Conservation (phyloP, 2,797 vertebrate genomes). For the Coreius guichenoti region DNA sequence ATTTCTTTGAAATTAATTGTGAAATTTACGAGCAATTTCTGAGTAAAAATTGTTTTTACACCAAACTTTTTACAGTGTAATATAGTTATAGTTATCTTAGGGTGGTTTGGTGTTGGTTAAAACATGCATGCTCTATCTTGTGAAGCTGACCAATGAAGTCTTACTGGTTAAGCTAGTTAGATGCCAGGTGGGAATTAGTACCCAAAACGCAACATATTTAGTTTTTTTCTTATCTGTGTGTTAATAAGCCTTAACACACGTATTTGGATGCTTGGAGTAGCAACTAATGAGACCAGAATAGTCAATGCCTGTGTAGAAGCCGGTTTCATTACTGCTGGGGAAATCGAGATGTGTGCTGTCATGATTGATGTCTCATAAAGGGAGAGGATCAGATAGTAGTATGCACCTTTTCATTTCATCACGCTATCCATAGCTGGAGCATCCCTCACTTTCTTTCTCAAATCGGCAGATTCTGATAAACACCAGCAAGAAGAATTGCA, state of each 20-base stretch:
- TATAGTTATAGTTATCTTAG: not conserved
- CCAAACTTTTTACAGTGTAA: not conserved
- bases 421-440: conserved; percentile 59
- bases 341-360: conserved; percentile 43
- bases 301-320: not conserved
- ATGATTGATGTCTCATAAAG: conserved; percentile 71
- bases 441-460: conserved; percentile 42
- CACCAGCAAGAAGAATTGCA: conserved; percentile 14
- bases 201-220: not conserved
- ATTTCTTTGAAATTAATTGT: not conserved
- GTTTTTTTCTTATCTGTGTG: not conserved
- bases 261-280: conserved; percentile 26
- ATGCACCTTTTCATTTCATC: conserved; percentile 55
- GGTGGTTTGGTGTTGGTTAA: not conserved
- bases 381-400: conserved; percentile 51
- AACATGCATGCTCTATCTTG: not conserved
- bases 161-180: not conserved
- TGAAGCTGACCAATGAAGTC: not conserved
- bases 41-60: not conserved
- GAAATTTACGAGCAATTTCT: not conserved
- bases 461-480: conserved; percentile 55
- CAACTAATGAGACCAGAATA: conserved; percentile 27
- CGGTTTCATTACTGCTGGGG: conserved; percentile 23
- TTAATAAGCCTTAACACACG: conserved; percentile 17
- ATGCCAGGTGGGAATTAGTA: not conserved